phyloP scores from a whole-genome alignment of 1,140 invertebrate species.

The Trichonephila clavata region DNA sequence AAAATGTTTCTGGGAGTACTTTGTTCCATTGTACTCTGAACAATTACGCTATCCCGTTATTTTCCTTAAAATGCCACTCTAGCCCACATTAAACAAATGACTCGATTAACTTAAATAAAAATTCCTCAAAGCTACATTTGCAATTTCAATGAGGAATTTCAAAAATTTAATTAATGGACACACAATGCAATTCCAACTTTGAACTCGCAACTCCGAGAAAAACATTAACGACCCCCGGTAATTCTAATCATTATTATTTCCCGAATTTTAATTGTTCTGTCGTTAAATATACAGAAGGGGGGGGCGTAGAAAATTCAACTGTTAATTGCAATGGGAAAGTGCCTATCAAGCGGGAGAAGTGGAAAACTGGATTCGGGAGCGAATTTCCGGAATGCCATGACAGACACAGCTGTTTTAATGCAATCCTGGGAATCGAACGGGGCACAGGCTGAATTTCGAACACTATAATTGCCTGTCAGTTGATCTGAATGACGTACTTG shows the following conservation, averaged over 20 bases:
- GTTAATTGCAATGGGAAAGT: not conserved
- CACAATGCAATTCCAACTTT: not conserved
- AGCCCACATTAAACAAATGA: no score
- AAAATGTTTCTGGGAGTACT: no score
- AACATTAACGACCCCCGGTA: not conserved
- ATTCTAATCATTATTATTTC: not conserved
- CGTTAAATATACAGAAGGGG: not conserved
- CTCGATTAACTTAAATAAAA: no score
- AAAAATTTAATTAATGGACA: no score
- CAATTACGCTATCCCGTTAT: no score
- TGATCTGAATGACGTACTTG: not conserved
- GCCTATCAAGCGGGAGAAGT: not conserved
- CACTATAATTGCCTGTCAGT: constrained; percentile 27
- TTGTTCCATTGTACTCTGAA: no score
- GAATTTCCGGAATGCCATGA: not conserved
- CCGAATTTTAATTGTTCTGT: not conserved
- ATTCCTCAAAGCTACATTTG: no score
- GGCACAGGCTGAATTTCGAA: not conserved
- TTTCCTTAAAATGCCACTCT: no score
- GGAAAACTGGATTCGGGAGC: not conserved
- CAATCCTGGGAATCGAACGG: not conserved
- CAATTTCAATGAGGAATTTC: no score
- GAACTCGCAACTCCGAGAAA: not conserved
- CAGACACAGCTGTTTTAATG: constrained; percentile 28
- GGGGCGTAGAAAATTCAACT: not conserved